Conservation (phyloP, 2,888 invertebrate genomes). For the Pocota personata region DNA sequence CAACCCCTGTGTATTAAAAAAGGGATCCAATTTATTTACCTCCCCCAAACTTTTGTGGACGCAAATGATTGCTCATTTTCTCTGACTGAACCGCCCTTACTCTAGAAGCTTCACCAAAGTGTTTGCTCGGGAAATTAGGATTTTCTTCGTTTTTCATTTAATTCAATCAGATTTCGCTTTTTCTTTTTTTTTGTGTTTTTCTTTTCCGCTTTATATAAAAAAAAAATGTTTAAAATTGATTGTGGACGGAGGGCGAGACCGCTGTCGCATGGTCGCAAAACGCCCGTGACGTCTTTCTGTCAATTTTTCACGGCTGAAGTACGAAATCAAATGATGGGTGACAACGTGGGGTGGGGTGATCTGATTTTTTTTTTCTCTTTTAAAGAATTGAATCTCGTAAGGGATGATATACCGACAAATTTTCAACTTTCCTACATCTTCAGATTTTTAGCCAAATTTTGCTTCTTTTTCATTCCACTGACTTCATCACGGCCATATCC, state of each 20-base stretch:
- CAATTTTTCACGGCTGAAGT: slow-evolving; percentile 81
- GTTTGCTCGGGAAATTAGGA: slow-evolving; percentile 72
- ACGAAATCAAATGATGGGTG: slow-evolving; percentile 81
- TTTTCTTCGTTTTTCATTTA: slow-evolving; percentile 68
- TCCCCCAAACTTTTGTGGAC: slow-evolving; percentile 50
- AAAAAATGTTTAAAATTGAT: slow-evolving; percentile 56
- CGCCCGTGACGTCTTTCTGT: slow-evolving; percentile 72
- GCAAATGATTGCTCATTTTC: slow-evolving; percentile 73
- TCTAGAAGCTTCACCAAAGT: slow-evolving; percentile 23
- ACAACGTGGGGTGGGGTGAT: slow-evolving; percentile 69
- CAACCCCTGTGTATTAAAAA: slow-evolving; percentile 56
- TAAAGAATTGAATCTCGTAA: neutral
- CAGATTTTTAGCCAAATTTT: neutral
- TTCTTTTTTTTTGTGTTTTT: slow-evolving; percentile 33
- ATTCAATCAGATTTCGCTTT: slow-evolving; percentile 72
- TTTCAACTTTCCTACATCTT: neutral
- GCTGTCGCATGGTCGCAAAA: slow-evolving; percentile 50
- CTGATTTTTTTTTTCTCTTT: slow-evolving; percentile 8
- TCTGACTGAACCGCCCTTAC: slow-evolving; percentile 20
- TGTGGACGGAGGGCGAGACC: slow-evolving; percentile 40
- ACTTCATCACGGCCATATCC: slow-evolving; percentile 67
- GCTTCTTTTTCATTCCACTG: slow-evolving; percentile 24
- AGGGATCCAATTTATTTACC: slow-evolving; percentile 66
- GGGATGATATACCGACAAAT: slow-evolving; percentile 33
- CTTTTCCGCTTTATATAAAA: slow-evolving; percentile 2